Percentiles rank a stretch among this genome's conserved stretches.
phyloP scores from a whole-genome alignment of 2,888 invertebrate genomes.

The Malthinus flaveolus region DNA sequence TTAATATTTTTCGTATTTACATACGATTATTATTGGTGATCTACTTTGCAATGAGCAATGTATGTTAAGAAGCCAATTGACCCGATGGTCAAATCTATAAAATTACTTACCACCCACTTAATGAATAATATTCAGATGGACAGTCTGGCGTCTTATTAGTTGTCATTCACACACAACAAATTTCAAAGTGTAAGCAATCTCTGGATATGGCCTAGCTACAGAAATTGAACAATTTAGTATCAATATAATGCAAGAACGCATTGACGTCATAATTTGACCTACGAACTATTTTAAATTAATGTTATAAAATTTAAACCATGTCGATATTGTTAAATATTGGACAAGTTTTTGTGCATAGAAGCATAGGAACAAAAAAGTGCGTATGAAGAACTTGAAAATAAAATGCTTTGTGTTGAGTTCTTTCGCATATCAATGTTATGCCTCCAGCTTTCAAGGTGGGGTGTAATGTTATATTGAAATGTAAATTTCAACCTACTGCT shows the following conservation, averaged over 20 bases:
- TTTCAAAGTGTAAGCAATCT: slow-evolving; percentile 18
- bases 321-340: not conserved
- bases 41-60: slow-evolving; percentile 19
- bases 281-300: slow-evolving; percentile 13
- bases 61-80: slow-evolving; percentile 30
- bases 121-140: slow-evolving; percentile 23
- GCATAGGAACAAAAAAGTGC: no score
- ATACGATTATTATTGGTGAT: not conserved
- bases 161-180: slow-evolving; percentile 24
- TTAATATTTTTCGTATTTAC: no score
- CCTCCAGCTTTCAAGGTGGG: no score
- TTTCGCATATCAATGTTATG: no score
- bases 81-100: slow-evolving; percentile 33
- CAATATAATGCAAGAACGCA: slow-evolving; percentile 30
- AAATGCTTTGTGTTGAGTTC: no score
- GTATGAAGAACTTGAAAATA: no score
- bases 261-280: slow-evolving; percentile 34
- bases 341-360: no score
- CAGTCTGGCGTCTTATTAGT: slow-evolving; percentile 23
- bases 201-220: slow-evolving; percentile 26
- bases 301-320: slow-evolving; percentile 1
- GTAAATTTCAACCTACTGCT: no score
- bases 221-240: slow-evolving; percentile 33
- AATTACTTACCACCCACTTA: slow-evolving; percentile 36
- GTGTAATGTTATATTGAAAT: no score